Conservation (phyloP, 2,888 invertebrate genomes). For the Stenchaetothrips biformis region DNA sequence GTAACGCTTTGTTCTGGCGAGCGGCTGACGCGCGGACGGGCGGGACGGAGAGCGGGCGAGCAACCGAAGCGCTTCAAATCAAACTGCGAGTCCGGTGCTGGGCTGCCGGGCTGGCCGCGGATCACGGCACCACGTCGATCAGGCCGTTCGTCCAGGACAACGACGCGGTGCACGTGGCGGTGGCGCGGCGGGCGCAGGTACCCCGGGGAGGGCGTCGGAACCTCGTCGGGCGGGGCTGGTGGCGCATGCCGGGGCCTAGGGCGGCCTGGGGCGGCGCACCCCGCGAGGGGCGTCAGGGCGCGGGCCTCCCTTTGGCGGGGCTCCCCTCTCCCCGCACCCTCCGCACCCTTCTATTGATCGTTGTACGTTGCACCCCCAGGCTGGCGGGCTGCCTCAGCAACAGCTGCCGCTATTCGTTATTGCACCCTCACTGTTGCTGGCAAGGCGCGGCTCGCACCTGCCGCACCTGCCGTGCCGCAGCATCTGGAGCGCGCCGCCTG, state of each 20-base stretch:
- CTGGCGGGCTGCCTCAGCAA: not conserved
- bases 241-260: no score
- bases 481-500: no score
- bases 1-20: no score
- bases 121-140: no score
- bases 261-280: not conserved
- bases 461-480: not conserved
- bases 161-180: not conserved
- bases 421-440: not conserved
- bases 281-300: not conserved
- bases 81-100: no score
- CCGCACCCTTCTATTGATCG: conserved; percentile 10
- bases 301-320: not conserved
- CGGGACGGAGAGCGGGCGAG: no score
- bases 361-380: not conserved
- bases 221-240: not conserved
- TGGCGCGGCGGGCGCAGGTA: not conserved
- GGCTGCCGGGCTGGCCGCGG: no score
- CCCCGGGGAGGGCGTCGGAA: not conserved
- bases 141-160: no score
- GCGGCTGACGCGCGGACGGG: no score
- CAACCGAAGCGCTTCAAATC: no score
- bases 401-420: conserved; percentile 1
- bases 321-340: not conserved
- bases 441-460: not conserved